A percentile compares a stretch with the other conserved stretches of the same genome.
These are phyloP conservation scores for Scaptomyza flava DNA, from an alignment of 2,888 invertebrate species.

Conservation along the genomic window DNA sequence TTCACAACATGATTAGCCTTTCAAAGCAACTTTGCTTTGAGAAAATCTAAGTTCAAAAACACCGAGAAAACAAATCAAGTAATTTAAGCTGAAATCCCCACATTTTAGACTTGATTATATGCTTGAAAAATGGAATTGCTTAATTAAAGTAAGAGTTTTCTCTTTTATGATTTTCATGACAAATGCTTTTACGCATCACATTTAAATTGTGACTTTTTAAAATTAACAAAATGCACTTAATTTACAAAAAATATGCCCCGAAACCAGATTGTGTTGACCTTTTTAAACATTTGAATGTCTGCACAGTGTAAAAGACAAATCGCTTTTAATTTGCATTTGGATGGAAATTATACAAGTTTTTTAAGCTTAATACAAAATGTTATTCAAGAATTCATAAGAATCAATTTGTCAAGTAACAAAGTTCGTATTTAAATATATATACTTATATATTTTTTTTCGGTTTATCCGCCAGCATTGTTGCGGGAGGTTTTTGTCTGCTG, in stretches of 20 bases:
- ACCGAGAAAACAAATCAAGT: background rate
- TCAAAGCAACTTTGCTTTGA: background rate
- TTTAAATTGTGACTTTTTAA: background rate
- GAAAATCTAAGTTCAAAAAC: background rate
- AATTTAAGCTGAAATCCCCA: background rate
- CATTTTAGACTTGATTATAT: too few species aligned
- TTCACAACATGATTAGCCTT: background rate
- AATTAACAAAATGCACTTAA: slow-evolving; percentile 1
- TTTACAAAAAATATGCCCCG: background rate
- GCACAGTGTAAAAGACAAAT: slow-evolving; percentile 20
- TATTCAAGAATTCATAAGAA: slow-evolving; percentile 65
- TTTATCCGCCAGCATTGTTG: background rate
- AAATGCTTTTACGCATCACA: too few species aligned
- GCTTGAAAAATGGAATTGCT: too few species aligned
- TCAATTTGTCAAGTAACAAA: slow-evolving; percentile 69
- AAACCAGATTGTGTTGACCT: background rate
- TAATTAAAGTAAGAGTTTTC: too few species aligned
- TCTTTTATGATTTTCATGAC: too few species aligned
- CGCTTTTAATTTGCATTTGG: slow-evolving; percentile 45
- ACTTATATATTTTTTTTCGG: background rate
- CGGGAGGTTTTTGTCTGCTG: slow-evolving; percentile 37
- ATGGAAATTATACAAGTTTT: slow-evolving; percentile 60
- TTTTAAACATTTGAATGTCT: background rate
- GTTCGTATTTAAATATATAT: slow-evolving; percentile 14
- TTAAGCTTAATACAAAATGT: slow-evolving; percentile 58